A percentile compares a stretch with the other conserved stretches of the same genome.
Conservation (phyloP, 2,797 vertebrate species). For the Martes flavigula region DNA sequence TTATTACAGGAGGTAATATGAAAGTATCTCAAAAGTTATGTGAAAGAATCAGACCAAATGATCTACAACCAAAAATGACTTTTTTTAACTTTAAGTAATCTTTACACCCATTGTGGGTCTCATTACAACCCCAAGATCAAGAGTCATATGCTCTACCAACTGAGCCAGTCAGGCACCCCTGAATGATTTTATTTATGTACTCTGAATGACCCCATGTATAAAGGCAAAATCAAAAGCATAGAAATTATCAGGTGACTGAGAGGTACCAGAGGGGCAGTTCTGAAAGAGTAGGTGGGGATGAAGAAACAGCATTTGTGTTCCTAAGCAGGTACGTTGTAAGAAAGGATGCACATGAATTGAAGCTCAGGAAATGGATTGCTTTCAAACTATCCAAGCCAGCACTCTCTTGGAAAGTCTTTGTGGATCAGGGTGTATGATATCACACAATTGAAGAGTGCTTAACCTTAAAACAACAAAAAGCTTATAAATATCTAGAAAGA, state of each 20-base stretch:
- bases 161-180: not conserved
- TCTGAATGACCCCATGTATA: not conserved
- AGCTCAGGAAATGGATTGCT: not conserved
- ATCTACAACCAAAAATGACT: too few species aligned
- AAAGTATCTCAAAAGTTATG: not conserved
- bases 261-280: not conserved
- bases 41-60: not conserved
- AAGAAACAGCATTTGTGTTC: not conserved
- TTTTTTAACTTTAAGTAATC: not conserved
- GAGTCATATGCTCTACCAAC: not conserved
- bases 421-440: not conserved
- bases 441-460: not conserved
- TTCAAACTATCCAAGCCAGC: not conserved
- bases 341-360: fast-evolving
- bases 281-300: too few species aligned
- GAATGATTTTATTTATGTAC: not conserved
- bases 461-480: not conserved
- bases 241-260: not conserved
- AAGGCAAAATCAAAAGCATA: not conserved
- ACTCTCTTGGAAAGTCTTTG: not conserved
- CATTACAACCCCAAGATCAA: not conserved
- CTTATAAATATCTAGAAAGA: not conserved
- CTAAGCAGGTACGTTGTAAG: not conserved
- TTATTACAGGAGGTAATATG: too few species aligned
- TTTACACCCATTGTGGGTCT: not conserved